Conservation (phyloP, 2,888 invertebrate species). For the Cylindroiulus punctatus region DNA sequence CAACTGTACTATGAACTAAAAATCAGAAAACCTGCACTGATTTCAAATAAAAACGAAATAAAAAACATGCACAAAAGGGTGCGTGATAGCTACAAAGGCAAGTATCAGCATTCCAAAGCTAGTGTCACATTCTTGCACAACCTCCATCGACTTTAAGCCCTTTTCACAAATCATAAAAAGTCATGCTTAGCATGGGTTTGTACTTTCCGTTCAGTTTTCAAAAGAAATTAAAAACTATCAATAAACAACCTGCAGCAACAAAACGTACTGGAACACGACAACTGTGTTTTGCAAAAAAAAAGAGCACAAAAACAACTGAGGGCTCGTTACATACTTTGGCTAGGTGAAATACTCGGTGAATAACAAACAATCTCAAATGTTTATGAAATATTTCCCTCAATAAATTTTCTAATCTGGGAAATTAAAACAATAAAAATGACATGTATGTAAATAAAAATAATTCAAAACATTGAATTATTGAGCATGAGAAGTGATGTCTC, state of each 20-base stretch:
- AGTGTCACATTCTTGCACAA: slow-evolving; percentile 47
- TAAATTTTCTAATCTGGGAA: too few relatives aligned
- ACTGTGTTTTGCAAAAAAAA: background rate
- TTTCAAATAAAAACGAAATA: background rate
- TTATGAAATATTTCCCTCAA: too few relatives aligned
- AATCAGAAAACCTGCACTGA: background rate
- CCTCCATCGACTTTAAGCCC: slow-evolving; percentile 24
- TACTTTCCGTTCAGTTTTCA: background rate
- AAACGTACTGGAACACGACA: background rate
- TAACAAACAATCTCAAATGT: too few relatives aligned
- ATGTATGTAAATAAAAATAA: too few relatives aligned
- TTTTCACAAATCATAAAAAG: background rate
- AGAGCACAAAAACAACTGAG: background rate
- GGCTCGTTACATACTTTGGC: too few relatives aligned
- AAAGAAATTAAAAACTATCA: background rate
- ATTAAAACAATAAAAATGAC: too few relatives aligned
- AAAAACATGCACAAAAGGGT: slow-evolving; percentile 23
- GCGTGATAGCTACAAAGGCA: slow-evolving; percentile 8
- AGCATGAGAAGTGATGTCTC: too few relatives aligned
- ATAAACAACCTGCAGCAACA: background rate
- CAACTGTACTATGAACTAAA: background rate
- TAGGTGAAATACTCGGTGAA: too few relatives aligned
- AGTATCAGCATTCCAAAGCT: slow-evolving; percentile 45
- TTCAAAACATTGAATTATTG: too few relatives aligned
- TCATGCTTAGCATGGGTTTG: slow-evolving; percentile 39